A percentile compares a stretch with the other conserved stretches of the same genome.
These are phyloP conservation scores for Peromyscus attwateri DNA, from an alignment of 2,797 vertebrate species.

Conservation along the genomic window DNA sequence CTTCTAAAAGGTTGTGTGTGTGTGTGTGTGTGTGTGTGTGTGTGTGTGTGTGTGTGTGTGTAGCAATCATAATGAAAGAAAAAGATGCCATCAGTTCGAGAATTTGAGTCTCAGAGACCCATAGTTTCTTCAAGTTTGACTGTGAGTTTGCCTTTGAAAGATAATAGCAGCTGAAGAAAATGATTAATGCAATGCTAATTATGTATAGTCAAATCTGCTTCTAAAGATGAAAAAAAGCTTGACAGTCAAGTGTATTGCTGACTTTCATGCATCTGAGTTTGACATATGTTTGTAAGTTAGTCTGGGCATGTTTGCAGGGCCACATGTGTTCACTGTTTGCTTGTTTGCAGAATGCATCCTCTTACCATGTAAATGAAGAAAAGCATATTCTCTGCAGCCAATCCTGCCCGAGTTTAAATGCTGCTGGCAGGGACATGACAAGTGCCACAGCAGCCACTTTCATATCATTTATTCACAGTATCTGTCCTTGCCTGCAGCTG, in stretches of 20 bases:
- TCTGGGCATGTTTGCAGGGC: neutral
- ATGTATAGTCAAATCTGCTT: neutral
- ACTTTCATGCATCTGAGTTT: neutral
- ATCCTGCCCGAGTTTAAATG: neutral
- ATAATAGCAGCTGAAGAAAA: neutral
- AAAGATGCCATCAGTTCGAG: neutral
- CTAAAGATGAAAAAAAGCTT: neutral
- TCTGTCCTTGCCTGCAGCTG: neutral
- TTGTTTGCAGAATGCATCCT: accelerated
- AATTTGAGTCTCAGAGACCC: neutral
- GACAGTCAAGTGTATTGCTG: neutral
- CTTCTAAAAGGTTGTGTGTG: neutral
- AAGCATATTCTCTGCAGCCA: neutral
- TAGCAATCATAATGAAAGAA: neutral
- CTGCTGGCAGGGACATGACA: accelerated
- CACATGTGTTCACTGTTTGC: accelerated
- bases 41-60: neutral
- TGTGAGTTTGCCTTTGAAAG: neutral
- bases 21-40: neutral
- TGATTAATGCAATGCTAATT: neutral
- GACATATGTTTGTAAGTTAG: neutral
- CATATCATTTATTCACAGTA: too few species aligned
- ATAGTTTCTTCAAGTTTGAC: neutral
- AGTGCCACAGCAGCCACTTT: neutral
- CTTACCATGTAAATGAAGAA: neutral